Percentiles rank a stretch among this genome's conserved stretches.
Evolutionary conservation across 2,113 vertebrate species (phyloP).

Genomic region (Podarcis muralis): DNA sequence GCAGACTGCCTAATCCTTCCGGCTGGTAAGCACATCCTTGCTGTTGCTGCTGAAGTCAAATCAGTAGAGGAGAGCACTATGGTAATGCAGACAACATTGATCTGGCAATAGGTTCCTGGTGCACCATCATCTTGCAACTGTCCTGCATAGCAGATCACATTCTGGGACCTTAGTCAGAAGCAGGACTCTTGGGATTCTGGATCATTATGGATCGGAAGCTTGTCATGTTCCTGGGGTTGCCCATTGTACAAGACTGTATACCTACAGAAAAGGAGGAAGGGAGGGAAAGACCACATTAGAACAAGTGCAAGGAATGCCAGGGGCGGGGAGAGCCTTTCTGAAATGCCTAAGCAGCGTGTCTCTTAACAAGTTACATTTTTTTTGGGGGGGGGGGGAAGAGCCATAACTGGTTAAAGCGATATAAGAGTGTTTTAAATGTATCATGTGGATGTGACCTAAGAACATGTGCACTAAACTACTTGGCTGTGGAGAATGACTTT

Average conservation of each 20-base stretch:
- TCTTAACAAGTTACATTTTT: no score
- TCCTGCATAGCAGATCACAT: neutral
- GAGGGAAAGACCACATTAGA: constrained; percentile 32
- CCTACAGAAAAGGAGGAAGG: constrained; percentile 46
- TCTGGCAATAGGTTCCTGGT: neutral
- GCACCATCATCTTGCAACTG: neutral
- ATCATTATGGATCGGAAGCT: constrained; percentile 78
- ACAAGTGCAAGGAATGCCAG: neutral
- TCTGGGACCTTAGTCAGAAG: constrained; percentile 63
- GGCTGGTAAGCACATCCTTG: rapidly evolving
- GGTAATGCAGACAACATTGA: neutral
- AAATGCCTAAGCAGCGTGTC: neutral
- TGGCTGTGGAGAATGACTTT: no score
- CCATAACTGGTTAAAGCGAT: no score
- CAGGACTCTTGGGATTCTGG: constrained; percentile 81
- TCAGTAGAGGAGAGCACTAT: constrained; percentile 13
- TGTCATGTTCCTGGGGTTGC: constrained; percentile 79
- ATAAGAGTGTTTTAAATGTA: no score
- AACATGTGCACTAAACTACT: no score
- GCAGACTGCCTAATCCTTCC: neutral
- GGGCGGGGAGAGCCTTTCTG: neutral
- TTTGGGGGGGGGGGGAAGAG: no score
- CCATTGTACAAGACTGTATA: constrained; percentile 76
- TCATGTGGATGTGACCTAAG: no score
- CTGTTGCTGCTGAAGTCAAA: neutral